Evolutionary conservation across 2,113 vertebrate species (phyloP).

Genomic region (Phaethornis superciliosus): DNA sequence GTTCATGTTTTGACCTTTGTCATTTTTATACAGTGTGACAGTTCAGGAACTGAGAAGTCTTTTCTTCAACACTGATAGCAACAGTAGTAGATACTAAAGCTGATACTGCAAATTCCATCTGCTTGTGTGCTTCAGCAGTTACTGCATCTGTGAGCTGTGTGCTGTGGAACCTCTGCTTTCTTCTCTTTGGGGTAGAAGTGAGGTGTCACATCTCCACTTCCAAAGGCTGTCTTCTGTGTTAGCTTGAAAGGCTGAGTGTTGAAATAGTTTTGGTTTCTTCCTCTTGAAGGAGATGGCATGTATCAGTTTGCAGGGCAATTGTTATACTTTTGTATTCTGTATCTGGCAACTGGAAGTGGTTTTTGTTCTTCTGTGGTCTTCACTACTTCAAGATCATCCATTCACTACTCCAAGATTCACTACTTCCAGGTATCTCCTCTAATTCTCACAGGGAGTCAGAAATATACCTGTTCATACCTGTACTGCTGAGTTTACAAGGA

Average conservation of each 20-base stretch:
- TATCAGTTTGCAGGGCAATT: not conserved
- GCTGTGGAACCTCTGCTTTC: not conserved
- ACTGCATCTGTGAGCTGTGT: not conserved
- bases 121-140: not conserved
- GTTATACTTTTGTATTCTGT: not conserved
- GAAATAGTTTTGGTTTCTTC: not conserved
- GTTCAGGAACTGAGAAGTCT: not conserved
- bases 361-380: not conserved
- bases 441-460: not conserved
- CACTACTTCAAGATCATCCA: not conserved
- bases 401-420: no score
- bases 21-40: not conserved
- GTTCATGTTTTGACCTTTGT: constrained; percentile 8
- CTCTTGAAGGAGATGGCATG: not conserved
- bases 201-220: not conserved
- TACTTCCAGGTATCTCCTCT: not conserved
- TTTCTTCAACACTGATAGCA: not conserved
- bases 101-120: not conserved
- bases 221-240: not conserved
- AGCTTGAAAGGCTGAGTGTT: not conserved
- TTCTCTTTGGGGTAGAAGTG: not conserved
- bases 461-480: not conserved
- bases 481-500: not conserved
- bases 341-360: not conserved
- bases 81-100: not conserved